These are phyloP conservation scores for Takifugu flavidus DNA, from an alignment of 2,113 vertebrate species.

Conservation along the genomic window DNA sequence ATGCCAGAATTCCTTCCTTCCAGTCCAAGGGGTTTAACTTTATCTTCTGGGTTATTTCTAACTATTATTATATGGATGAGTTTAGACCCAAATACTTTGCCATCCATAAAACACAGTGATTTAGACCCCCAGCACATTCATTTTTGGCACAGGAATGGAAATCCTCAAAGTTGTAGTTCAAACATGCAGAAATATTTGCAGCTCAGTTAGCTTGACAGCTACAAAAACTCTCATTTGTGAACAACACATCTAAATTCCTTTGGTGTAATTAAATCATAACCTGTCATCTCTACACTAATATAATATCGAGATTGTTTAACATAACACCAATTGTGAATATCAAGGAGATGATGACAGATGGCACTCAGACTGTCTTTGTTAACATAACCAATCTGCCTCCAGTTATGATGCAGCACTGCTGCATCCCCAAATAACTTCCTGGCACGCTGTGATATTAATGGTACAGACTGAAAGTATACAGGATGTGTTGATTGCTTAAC, in stretches of 20 bases:
- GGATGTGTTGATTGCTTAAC: neutral
- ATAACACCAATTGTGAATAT: slow-evolving; percentile 16
- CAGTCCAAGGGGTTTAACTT: neutral
- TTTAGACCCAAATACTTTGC: neutral
- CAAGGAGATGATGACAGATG: slow-evolving; percentile 25
- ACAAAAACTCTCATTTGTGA: neutral
- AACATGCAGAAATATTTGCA: neutral
- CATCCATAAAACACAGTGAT: neutral
- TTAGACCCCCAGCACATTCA: neutral
- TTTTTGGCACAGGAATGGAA: neutral
- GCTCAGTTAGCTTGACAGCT: neutral
- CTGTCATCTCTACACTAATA: slow-evolving; percentile 15
- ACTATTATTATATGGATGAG: neutral
- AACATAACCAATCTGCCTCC: slow-evolving; percentile 15
- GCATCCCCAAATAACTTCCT: neutral
- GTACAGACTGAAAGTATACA: neutral
- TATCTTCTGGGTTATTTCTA: neutral
- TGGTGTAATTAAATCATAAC: slow-evolving; percentile 17
- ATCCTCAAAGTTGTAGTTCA: neutral
- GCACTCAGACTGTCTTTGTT: slow-evolving; percentile 2
- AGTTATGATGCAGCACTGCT: slow-evolving; percentile 5
- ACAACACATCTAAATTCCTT: slow-evolving; percentile 31
- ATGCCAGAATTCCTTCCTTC: slow-evolving; percentile 9
- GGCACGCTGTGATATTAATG: neutral
- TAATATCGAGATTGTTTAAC: neutral